These are phyloP conservation scores for Oscheius myriophilus DNA, from an alignment of 2,888 invertebrate genomes.

Conservation along the genomic window DNA sequence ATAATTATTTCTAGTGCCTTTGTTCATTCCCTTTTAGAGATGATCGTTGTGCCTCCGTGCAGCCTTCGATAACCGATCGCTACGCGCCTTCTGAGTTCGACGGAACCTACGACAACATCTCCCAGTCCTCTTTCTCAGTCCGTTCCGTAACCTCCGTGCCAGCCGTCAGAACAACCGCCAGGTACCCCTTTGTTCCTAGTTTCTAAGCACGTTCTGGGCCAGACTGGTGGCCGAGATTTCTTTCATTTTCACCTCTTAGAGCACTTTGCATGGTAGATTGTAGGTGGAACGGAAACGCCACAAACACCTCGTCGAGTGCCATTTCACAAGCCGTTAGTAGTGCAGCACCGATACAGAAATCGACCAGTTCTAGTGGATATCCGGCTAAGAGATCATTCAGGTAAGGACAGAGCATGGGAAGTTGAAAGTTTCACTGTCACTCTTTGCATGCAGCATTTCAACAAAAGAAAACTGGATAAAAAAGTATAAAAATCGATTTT, in stretches of 20 bases:
- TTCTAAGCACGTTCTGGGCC: conserved; percentile 6
- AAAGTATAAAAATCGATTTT: too few relatives aligned
- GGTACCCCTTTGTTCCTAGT: background rate
- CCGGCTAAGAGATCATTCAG: conserved; percentile 28
- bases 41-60: conserved; percentile 53
- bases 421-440: too few relatives aligned
- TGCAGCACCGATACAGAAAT: background rate
- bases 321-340: background rate
- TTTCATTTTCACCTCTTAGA: background rate
- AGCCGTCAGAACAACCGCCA: conserved; percentile 27
- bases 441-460: too few relatives aligned
- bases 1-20: too few relatives aligned
- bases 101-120: conserved; percentile 60
- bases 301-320: background rate
- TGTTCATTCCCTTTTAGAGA: conserved; percentile 37
- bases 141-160: conserved; percentile 55
- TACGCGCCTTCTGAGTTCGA: conserved; percentile 55
- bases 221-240: conserved; percentile 24
- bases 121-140: conserved; percentile 63
- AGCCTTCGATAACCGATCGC: conserved; percentile 33
- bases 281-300: background rate
- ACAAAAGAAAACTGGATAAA: too few relatives aligned
- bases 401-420: background rate
- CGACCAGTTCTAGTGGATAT: conserved; percentile 1
- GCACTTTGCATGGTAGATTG: conserved; percentile 14